Base-by-base conservation (phyloP, 2,888 invertebrate genomes). In the Caenorhabditis plicata region DNA sequence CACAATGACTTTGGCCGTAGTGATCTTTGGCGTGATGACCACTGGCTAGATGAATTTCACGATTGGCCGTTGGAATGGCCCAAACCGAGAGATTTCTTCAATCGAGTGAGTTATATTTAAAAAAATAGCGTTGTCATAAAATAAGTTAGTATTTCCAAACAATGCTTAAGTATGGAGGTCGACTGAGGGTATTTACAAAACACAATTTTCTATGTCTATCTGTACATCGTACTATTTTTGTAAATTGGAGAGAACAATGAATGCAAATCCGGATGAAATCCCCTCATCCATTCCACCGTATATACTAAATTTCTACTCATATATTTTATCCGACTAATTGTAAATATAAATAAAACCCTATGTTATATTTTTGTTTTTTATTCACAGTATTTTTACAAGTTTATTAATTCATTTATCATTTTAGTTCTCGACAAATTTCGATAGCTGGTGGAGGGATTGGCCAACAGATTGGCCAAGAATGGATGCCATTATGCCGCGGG, bases 21-120 rank as follows among this genome's bases (percentile, higher is more conserved):
- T 38, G 61, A 61, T 36, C 50, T 67, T 41, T 64, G 55, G 64
- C 62, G 64, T 46, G 67, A 62, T 15, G 69, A 71, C 31, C 33
- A 56, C 19, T 71, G 71, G 71, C 61, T 71, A 45, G 67, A 69
- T 43, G 65, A 68, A 5, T 70, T 64, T 66, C 48, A 57, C 19
- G 77, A 77, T 41, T 77, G 77, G 77, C 77, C 77, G 9, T 52
- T 58, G 22, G 77, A 76, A 29, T 77, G 77, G 77, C 77, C 77
- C 13, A 54, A 69, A 7, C 77, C 77, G 15, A 54, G 71, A 48
- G 73, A 74, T 31, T 56, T 77, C 42, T 69, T 76, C 62, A 61
- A 64, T 26, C 58, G 75, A 48, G 77, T 77, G 32, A 64, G 77
- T 55, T 20, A 27, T 45, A 35, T 32, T 32, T 31, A n/a, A n/a